Conservation (phyloP, 2,113 vertebrate genomes). For the Phalacrocorax aristotelis region DNA sequence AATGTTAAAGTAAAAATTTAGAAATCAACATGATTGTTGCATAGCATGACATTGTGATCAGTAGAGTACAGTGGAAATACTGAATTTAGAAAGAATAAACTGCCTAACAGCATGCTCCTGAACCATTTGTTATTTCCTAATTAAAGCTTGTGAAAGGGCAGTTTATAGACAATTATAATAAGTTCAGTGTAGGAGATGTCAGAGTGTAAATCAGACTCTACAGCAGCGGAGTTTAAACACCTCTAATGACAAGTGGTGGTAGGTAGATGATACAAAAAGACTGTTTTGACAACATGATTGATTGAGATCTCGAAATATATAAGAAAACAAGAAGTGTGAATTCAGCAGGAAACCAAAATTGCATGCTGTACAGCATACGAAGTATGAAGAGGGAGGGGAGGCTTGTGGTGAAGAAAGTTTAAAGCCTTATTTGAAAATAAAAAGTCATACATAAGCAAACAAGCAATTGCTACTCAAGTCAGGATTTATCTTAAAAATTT, state of each 20-base stretch:
- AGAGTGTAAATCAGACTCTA: conserved; percentile 44
- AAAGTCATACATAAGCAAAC: neutral
- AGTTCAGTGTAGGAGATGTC: conserved; percentile 53
- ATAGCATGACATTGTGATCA: conserved; percentile 44
- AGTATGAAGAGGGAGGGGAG: neutral
- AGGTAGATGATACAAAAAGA: conserved; percentile 61
- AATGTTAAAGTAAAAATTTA: conserved; percentile 46
- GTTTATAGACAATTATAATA: conserved; percentile 54
- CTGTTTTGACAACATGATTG: conserved; percentile 65
- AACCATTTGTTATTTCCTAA: conserved; percentile 56
- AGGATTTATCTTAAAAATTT: neutral
- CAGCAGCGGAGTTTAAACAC: conserved; percentile 49
- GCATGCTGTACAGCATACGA: neutral
- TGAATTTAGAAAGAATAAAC: conserved; percentile 62
- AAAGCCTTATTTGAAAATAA: neutral
- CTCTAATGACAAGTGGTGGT: conserved; percentile 45
- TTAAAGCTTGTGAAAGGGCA: conserved; percentile 61
- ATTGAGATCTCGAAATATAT: conserved; percentile 47
- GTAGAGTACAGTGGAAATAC: conserved; percentile 22
- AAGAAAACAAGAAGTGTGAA: conserved; percentile 48
- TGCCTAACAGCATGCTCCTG: conserved; percentile 17
- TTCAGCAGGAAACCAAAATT: conserved; percentile 38
- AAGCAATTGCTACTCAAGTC: neutral
- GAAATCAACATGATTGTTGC: conserved; percentile 44
- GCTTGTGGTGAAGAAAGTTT: neutral